Conservation (phyloP, 2,797 vertebrate species). For the Mus minutoides region DNA sequence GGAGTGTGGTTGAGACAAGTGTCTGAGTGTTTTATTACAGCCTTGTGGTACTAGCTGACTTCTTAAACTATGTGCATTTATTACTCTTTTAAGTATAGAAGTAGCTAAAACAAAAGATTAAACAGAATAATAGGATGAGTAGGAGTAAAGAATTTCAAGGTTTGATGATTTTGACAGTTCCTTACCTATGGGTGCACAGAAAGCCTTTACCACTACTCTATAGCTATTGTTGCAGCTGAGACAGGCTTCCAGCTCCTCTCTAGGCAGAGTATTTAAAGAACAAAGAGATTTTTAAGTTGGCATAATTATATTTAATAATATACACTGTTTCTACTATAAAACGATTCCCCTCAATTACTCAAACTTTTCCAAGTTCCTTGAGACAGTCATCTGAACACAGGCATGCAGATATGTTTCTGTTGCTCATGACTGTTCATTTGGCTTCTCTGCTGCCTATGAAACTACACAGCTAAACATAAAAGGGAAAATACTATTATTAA, state of each 20-base stretch:
- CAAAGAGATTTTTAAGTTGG: conserved; percentile 52
- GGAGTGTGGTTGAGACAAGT: background rate
- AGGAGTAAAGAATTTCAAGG: conserved; percentile 18
- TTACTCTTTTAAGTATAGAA: conserved; percentile 58
- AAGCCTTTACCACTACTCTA: background rate
- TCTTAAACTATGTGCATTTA: conserved; percentile 56
- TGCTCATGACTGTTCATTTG: background rate
- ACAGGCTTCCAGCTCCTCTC: background rate
- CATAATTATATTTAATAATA: conserved; percentile 56
- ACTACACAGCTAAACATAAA: background rate
- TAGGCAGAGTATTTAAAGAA: conserved; percentile 58
- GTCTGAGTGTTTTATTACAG: conserved; percentile 13
- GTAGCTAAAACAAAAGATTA: conserved; percentile 75
- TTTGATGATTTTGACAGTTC: conserved; percentile 64
- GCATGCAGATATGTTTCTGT: background rate
- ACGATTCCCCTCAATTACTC: conserved; percentile 9
- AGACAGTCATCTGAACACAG: conserved; percentile 21
- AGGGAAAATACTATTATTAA: background rate
- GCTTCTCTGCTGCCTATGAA: background rate
- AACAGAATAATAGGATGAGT: conserved; percentile 71
- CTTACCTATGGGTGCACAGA: background rate
- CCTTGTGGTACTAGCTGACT: conserved; percentile 49
- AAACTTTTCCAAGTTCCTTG: conserved; percentile 37
- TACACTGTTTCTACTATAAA: conserved; percentile 41
- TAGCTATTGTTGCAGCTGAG: conserved; percentile 60